A percentile compares a stretch with the other conserved stretches of the same genome.
phyloP scores from a whole-genome alignment of 2,888 invertebrate species.

The Drosophila percnosoma region DNA sequence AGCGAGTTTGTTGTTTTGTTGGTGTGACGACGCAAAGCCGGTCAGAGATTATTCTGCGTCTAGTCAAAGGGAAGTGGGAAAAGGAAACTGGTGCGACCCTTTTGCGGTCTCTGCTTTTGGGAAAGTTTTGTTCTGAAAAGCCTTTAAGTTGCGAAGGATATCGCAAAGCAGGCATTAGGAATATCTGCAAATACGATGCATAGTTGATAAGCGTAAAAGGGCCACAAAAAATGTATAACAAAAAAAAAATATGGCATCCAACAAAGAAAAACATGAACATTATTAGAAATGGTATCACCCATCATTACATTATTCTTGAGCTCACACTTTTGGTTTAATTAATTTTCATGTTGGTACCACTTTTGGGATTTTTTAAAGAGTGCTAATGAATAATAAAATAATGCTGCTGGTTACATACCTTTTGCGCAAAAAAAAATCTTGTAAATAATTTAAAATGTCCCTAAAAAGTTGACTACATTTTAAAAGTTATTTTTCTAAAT shows the following conservation, averaged over 20 bases:
- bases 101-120: conserved; percentile 54
- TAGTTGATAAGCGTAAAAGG: conserved; percentile 50
- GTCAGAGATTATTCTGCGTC: conserved; percentile 55
- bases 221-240: conserved; percentile 5
- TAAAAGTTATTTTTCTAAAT: neutral
- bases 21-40: conserved; percentile 53
- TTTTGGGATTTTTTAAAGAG: neutral
- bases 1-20: conserved; percentile 35
- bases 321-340: conserved; percentile 10
- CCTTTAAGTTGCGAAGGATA: conserved; percentile 68
- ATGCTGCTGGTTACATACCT: neutral
- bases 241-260: conserved; percentile 2
- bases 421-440: neutral
- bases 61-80: conserved; percentile 30
- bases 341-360: conserved; percentile 17
- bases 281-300: conserved; percentile 21
- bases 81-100: conserved; percentile 31
- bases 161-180: conserved; percentile 51
- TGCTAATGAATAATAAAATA: conserved; percentile 7
- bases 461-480: neutral
- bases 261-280: conserved; percentile 18
- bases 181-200: conserved; percentile 37
- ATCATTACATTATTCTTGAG: conserved; percentile 33
- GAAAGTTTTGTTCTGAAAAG: conserved; percentile 62
- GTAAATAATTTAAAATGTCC: neutral